Evolutionary conservation across 2,888 invertebrate genomes (phyloP).

Genomic region (Drosophila mercatorum): DNA sequence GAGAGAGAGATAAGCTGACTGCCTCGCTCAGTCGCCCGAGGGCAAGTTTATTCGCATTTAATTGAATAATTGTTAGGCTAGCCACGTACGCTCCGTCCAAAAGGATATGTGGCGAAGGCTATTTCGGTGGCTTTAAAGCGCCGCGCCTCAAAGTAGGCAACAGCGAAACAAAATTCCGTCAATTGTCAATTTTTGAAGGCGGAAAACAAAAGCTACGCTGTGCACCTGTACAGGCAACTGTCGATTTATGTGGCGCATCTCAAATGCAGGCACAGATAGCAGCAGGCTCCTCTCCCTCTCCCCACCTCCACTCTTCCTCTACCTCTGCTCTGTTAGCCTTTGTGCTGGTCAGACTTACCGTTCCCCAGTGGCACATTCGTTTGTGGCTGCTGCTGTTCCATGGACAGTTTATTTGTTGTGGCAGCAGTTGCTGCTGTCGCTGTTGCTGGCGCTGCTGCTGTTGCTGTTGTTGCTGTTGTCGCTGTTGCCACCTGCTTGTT

Average conservation of each 20-base stretch:
- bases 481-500: conserved; percentile 66
- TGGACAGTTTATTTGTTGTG: conserved; percentile 68
- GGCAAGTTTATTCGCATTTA: conserved; percentile 83
- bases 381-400: conserved; percentile 54
- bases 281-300: too few species aligned
- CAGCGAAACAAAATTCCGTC: conserved; percentile 5
- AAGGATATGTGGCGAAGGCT: conserved; percentile 28
- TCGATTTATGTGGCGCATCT: conserved; percentile 65
- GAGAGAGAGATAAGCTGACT: not conserved
- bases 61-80: conserved; percentile 84
- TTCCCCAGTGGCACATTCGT: conserved; percentile 84
- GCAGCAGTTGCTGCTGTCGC: conserved; percentile 47
- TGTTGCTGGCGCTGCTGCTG: conserved; percentile 45
- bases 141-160: conserved; percentile 54
- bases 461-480: conserved; percentile 37
- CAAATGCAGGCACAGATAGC: conserved; percentile 38
- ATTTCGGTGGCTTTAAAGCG: conserved; percentile 26
- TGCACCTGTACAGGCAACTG: conserved; percentile 29
- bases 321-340: conserved; percentile 24
- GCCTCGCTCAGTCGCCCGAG: conserved; percentile 21
- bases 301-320: not conserved
- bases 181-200: conserved; percentile 25
- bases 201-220: conserved; percentile 3
- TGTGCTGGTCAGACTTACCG: conserved; percentile 82
- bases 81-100: conserved; percentile 72